These are phyloP conservation scores for Scortum barcoo DNA, from an alignment of 2,113 vertebrate genomes.

Conservation along the genomic window DNA sequence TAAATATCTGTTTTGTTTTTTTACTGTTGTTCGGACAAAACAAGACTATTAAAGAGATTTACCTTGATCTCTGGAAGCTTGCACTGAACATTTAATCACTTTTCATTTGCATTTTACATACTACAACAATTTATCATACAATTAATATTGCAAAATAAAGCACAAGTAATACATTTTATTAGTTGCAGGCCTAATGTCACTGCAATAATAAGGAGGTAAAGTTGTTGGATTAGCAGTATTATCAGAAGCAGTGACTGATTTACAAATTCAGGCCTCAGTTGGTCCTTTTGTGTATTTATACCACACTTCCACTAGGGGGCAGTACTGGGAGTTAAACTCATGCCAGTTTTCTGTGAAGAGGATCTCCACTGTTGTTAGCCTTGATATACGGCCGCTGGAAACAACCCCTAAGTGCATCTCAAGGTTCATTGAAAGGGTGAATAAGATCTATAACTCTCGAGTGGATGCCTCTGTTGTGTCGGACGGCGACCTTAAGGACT, in stretches of 20 bases:
- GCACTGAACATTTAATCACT: background rate
- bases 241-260: background rate
- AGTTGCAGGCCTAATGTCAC: background rate
- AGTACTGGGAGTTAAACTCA: background rate
- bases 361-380: conserved; percentile 46
- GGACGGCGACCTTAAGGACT: background rate
- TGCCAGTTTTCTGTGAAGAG: conserved; percentile 10
- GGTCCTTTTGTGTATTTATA: background rate
- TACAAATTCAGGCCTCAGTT: background rate
- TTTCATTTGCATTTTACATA: background rate
- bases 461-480: conserved; percentile 8
- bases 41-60: background rate
- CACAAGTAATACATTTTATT: background rate
- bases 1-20: background rate
- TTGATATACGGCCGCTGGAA: conserved; percentile 72
- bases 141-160: background rate
- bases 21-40: background rate
- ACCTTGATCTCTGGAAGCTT: background rate
- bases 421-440: conserved; percentile 74
- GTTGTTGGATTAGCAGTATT: background rate
- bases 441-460: conserved; percentile 66
- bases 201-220: background rate
- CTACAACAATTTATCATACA: background rate
- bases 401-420: conserved; percentile 74
- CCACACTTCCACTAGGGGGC: conserved; percentile 65